Evolutionary conservation across 2,797 vertebrate species (phyloP).

Genomic region (Microchirus variegatus): DNA sequence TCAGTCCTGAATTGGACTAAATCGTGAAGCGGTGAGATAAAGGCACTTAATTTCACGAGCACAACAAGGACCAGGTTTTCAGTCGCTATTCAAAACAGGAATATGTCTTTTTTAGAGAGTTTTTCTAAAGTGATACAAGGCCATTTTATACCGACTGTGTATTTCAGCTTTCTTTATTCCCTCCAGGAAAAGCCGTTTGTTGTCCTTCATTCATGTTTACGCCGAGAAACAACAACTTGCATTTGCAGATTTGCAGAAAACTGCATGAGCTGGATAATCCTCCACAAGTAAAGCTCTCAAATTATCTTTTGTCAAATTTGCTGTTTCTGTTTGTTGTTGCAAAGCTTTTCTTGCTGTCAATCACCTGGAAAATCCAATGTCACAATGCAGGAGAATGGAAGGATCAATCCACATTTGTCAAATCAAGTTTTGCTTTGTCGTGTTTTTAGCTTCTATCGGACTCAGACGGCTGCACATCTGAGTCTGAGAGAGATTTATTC

Average conservation of each 20-base stretch:
- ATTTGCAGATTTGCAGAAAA: no score
- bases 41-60: slow-evolving; percentile 1
- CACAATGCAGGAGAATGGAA: no score
- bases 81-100: neutral
- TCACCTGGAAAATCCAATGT: no score
- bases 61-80: neutral
- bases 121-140: no score
- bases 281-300: slow-evolving; percentile 13
- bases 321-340: slow-evolving; percentile 27
- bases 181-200: slow-evolving; percentile 18
- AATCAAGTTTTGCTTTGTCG: no score
- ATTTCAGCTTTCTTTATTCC: slow-evolving; percentile 2
- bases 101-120: no score
- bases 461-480: no score
- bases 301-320: slow-evolving; percentile 26
- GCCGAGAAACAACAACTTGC: no score
- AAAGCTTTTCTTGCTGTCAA: neutral
- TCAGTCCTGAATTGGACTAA: neutral
- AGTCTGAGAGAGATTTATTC: no score
- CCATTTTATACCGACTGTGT: no score
- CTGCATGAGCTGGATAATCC: slow-evolving; percentile 46
- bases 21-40: neutral
- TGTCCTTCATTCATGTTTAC: slow-evolving; percentile 28
- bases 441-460: no score
- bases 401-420: no score